Percentiles rank a stretch among this genome's conserved stretches.
These are phyloP conservation scores for Jaculus jaculus DNA, from an alignment of 2,113 vertebrate genomes.

Conservation along the genomic window DNA sequence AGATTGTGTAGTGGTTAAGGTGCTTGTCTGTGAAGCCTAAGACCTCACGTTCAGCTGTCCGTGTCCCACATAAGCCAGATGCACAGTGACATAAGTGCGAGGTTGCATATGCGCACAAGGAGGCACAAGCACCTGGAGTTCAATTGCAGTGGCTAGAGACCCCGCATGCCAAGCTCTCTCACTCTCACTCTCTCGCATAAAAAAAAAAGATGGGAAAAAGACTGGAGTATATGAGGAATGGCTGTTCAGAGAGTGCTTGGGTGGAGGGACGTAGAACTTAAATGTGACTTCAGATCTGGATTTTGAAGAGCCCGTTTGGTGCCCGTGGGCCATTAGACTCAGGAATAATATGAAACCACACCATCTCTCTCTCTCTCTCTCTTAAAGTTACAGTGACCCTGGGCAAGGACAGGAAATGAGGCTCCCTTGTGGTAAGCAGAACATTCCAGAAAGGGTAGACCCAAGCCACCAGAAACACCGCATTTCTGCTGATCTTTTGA, in stretches of 20 bases:
- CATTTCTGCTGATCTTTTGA: neutral
- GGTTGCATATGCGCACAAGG: too few relatives aligned
- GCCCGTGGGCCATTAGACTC: neutral
- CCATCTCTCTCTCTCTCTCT: neutral
- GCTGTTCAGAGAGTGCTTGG: fast-evolving
- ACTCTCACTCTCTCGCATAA: too few relatives aligned
- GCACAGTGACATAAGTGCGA: too few relatives aligned
- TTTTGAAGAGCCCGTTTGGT: neutral
- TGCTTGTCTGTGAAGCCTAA: too few relatives aligned
- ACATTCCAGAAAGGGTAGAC: neutral
- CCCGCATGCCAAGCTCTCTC: too few relatives aligned
- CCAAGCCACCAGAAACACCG: neutral
- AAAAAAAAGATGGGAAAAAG: neutral
- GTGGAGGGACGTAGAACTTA: neutral
- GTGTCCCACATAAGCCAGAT: too few relatives aligned
- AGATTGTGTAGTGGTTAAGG: too few relatives aligned
- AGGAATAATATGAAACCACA: neutral
- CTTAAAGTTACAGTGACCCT: too few relatives aligned
- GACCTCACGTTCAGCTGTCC: too few relatives aligned
- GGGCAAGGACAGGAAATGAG: neutral
- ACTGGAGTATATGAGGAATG: neutral
- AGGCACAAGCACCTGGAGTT: too few relatives aligned
- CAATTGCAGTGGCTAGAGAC: too few relatives aligned
- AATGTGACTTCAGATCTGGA: neutral
- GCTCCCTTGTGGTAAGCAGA: neutral